Base-by-base conservation (phyloP, 2,113 vertebrate species). In the Erinaceus europaeus region DNA sequence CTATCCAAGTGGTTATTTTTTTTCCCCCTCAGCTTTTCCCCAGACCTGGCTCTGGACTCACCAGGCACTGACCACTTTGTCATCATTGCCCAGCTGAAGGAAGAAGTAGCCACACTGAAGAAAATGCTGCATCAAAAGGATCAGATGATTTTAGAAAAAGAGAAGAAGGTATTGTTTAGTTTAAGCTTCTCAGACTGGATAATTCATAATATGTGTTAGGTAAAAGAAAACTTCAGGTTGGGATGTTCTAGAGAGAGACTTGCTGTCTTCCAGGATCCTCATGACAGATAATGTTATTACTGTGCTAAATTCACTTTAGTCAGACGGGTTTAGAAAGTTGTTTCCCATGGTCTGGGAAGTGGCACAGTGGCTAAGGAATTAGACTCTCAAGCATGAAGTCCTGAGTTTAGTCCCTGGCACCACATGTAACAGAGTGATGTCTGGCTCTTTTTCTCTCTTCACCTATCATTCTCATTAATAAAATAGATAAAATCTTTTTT, bases 71-170 rank as follows among this genome's bases (percentile, higher is more conserved):
- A 98, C 91, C 97, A 98, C 84, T 97, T 98, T 71, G 97, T 98
- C 84, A 97, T 98, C 95, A 98, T 98, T 72, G 97, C 97, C 72
- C 97, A 98, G 64, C 96, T 98, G 90, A 98, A 98, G 92, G 98
- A 98, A 90, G 98, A 98, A 85, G 97, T 98, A 77, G 97, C 97
- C 62, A 97, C 97, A 85, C 94, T 98, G 61, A 98, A 98, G 94
- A 98, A 98, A 94, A 97, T 97, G 97, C 94, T 98, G 83, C 98
- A 98, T 94, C 97, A 98, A 91, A 98, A 98, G 61, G 98, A 98
- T 94, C 97, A 98, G 89, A 97, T 98, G 96, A 98, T 98, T 78
- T 85, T 98, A 91, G 97, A 97, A 95, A 98, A 98, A 94, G 98
- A 98, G 88, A 98, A 98, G 92, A 98, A 98, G 97, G 98, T 98